These are phyloP conservation scores for Hesperia comma DNA, from an alignment of 2,888 invertebrate genomes.

Conservation along the genomic window DNA sequence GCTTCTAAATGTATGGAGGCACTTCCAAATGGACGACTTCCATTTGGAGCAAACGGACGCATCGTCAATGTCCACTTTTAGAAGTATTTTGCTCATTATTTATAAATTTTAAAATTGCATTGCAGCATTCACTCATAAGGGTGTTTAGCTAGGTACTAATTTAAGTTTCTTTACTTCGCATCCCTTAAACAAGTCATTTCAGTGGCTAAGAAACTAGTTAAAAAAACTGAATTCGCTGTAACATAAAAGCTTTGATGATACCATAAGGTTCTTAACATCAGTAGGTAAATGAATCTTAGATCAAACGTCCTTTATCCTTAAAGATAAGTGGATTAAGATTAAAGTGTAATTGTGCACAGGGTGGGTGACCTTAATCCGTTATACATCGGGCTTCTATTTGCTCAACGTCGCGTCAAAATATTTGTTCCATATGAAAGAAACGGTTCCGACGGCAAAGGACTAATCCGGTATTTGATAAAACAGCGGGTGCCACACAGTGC, in stretches of 20 bases:
- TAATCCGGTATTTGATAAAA: constrained; percentile 81
- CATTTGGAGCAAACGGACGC: too few relatives aligned
- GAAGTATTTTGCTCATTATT: too few relatives aligned
- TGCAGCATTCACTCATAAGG: too few relatives aligned
- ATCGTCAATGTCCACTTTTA: too few relatives aligned
- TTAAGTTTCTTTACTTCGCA: too few relatives aligned
- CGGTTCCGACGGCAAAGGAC: constrained; percentile 64
- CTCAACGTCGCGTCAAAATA: constrained; percentile 75
- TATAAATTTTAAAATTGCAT: too few relatives aligned
- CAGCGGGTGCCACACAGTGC: constrained; percentile 75
- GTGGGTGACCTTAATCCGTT: constrained; percentile 64
- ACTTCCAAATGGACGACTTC: too few relatives aligned
- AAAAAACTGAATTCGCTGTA: constrained; percentile 12
- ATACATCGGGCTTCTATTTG: constrained; percentile 63
- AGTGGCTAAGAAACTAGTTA: too few relatives aligned
- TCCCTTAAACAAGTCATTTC: too few relatives aligned
- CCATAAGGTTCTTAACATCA: constrained; percentile 23
- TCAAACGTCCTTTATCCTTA: constrained; percentile 38
- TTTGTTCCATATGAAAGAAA: constrained; percentile 70
- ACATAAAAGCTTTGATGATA: constrained; percentile 39
- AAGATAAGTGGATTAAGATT: constrained; percentile 50
- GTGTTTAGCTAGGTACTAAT: too few relatives aligned
- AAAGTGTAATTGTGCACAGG: constrained; percentile 55
- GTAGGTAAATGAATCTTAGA: constrained; percentile 36
- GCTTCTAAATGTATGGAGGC: too few relatives aligned